Evolutionary conservation across 2,888 invertebrate genomes (phyloP).

Genomic region (Brenthis daphne): DNA sequence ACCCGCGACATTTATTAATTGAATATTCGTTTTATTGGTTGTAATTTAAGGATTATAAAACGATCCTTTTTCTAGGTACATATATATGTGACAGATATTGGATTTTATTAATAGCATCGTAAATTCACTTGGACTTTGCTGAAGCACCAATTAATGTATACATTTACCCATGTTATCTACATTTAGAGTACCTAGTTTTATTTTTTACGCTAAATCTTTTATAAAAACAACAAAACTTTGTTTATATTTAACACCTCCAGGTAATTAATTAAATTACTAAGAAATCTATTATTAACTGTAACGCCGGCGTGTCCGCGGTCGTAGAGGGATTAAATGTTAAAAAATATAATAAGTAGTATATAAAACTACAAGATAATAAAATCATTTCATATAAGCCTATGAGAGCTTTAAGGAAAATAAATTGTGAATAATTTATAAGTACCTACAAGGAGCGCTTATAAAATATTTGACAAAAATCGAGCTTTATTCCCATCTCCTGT

Average conservation of each 20-base stretch:
- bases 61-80: constrained; percentile 24
- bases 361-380: background rate
- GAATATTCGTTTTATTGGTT: constrained; percentile 39
- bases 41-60: constrained; percentile 39
- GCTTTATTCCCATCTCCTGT: constrained; percentile 18
- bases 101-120: constrained; percentile 32
- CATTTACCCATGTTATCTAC: constrained; percentile 2
- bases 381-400: background rate
- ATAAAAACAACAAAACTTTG: no score
- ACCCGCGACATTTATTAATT: constrained; percentile 39
- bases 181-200: no score
- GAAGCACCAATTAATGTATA: background rate
- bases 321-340: no score
- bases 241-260: no score
- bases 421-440: background rate
- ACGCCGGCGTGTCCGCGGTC: no score
- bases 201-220: no score
- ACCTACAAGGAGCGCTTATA: background rate
- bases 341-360: no score
- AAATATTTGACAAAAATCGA: constrained; percentile 24
- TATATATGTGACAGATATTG: constrained; percentile 10
- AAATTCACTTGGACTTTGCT: constrained; percentile 25
- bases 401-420: background rate
- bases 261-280: no score
- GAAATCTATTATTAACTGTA: no score